Evolutionary conservation across 1,140 invertebrate genomes (phyloP).

Genomic region (Limonius californicus): DNA sequence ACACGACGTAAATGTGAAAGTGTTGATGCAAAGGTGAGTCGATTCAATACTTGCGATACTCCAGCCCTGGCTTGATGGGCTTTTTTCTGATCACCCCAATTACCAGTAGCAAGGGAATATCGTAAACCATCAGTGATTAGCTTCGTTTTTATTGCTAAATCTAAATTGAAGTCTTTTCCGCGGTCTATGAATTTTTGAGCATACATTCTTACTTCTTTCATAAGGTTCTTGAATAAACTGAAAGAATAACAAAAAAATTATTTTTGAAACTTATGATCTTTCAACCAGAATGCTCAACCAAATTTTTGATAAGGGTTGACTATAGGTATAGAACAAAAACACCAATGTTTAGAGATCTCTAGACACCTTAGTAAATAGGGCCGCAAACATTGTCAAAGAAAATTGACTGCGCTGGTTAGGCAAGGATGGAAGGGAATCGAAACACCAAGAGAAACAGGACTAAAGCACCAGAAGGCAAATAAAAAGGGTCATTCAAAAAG

Average conservation of each 20-base stretch:
- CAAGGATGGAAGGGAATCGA: no score
- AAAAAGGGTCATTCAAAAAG: no score
- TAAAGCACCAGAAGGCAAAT: no score
- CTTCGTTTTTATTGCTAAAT: constrained; percentile 95
- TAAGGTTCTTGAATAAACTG: constrained; percentile 83
- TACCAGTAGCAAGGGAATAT: constrained; percentile 97
- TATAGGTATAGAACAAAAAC: no score
- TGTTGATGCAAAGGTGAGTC: constrained; percentile 96
- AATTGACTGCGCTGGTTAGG: no score
- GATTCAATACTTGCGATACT: constrained; percentile 86
- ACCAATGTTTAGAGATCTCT: no score
- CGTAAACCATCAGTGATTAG: constrained; percentile 97
- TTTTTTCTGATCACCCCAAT: constrained; percentile 99
- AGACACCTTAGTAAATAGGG: no score
- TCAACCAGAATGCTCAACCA: not conserved
- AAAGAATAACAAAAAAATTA: no score
- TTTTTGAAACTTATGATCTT: not conserved
- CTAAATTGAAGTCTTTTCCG: constrained; percentile 97
- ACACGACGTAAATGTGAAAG: constrained; percentile 94
- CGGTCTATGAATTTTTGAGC: constrained; percentile 98
- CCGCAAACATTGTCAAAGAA: no score
- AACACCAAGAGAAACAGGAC: no score
- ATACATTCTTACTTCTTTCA: constrained; percentile 96
- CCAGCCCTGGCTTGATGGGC: constrained; percentile 77
- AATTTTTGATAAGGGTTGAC: not conserved